Evolutionary conservation across 2,888 invertebrate species (phyloP), one percentile per base, ranked within the genome.

Genomic region (Tinea pellionella): DNA sequence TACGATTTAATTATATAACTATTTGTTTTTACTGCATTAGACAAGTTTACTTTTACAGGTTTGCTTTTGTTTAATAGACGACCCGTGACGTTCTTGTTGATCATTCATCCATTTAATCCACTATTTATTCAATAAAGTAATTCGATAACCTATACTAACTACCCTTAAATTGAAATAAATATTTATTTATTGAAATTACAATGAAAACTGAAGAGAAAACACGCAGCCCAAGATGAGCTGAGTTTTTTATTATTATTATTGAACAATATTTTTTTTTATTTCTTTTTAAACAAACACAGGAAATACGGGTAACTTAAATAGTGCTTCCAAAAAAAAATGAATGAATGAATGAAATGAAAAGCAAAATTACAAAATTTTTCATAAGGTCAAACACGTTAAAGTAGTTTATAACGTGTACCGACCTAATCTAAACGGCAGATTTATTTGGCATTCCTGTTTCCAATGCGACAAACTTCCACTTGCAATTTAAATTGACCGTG

Each of bases 401-500:
- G 15, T 47, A n/a, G n/a, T 47, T 47, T n/a, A 47, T 37, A 37
- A 9, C n/a, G 15, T 47, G 15, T 15, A 16, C 8, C 13, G 8
- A 16, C 2, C 15, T 47, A 47, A 47, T 47, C 47, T 47, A 47
- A 47, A 47, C 47, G 8, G 47, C 47, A 47, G 47, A 47, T 47
- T 47, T 47, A 47, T 47, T 47, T 47, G 47, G 47, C 47, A 47
- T 47, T 47, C 15, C 32, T 19, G 57, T 19, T 57, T 32, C 18
- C 32, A 57, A 32, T 3, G 32, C 30, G 32, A 30, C 57, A 32
- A 19, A 16, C 30, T 32, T 32, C 32, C 57, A 19, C 16, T 32
- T 19, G 32, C 57, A 57, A 57, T 57, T 56, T 57, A 32, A 32
- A 32, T n/a, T 57, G 57, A n/a, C 57, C 57, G 30, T 55, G 55